These are phyloP conservation scores for Propithecus coquereli DNA, from an alignment of 2,113 vertebrate genomes.

Conservation along the genomic window DNA sequence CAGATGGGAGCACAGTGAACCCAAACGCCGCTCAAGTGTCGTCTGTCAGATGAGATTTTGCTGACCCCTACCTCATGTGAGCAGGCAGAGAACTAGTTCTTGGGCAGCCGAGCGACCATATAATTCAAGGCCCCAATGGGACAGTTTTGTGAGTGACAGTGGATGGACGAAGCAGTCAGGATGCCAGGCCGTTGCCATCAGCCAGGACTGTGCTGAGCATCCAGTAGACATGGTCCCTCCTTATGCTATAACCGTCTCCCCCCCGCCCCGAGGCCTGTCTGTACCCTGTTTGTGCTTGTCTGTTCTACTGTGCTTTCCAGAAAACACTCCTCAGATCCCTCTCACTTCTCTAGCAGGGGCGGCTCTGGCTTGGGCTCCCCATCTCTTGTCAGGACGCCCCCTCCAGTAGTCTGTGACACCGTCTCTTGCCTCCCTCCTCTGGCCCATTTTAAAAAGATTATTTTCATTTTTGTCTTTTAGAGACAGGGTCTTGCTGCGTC, in stretches of 20 bases:
- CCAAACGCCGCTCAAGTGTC: accelerated
- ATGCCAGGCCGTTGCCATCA: not conserved
- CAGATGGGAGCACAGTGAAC: not conserved
- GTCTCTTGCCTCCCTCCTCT: not conserved
- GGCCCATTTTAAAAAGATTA: not conserved
- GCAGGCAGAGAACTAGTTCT: accelerated
- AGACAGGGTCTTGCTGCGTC: not conserved
- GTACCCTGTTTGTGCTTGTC: accelerated
- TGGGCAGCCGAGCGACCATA: accelerated
- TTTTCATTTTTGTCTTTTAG: not conserved
- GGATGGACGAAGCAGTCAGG: not conserved
- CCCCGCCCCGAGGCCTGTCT: not conserved
- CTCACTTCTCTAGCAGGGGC: too few species aligned
- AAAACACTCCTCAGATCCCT: accelerated
- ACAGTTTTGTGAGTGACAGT: not conserved
- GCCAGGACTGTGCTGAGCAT: not conserved
- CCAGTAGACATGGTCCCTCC: accelerated
- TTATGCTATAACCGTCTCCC: accelerated
- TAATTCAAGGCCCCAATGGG: too few species aligned
- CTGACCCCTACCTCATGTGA: accelerated
- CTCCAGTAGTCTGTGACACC: not conserved
- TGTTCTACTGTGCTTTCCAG: not conserved
- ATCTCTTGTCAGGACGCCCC: accelerated
- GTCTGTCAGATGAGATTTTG: accelerated
- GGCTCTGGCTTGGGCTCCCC: not conserved